Conservation (phyloP, 1,140 invertebrate genomes). For the Glossosoma conforme region DNA sequence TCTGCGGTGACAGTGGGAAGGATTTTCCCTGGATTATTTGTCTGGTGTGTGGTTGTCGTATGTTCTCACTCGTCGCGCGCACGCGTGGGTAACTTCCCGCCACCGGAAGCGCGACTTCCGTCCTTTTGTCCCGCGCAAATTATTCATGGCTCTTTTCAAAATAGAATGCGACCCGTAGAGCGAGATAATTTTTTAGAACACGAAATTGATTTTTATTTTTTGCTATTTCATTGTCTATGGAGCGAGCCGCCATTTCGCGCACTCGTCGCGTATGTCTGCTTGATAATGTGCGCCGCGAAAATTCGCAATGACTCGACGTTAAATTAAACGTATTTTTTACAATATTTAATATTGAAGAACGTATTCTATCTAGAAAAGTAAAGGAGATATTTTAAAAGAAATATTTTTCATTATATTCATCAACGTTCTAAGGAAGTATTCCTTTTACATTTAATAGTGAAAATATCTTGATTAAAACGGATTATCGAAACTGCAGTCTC, state of each 20-base stretch:
- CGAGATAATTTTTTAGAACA: slow-evolving; percentile 20
- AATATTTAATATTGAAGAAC: background rate
- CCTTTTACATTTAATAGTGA: too few relatives aligned
- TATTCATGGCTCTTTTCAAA: slow-evolving; percentile 30
- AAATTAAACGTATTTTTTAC: background rate
- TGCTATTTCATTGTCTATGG: slow-evolving; percentile 24
- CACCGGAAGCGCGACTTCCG: slow-evolving; percentile 27
- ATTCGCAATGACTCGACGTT: background rate
- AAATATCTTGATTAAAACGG: too few relatives aligned
- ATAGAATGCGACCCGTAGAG: slow-evolving; percentile 17
- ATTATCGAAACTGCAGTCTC: too few relatives aligned
- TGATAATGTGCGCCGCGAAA: background rate
- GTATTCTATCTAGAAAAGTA: background rate
- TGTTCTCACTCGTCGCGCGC: slow-evolving; percentile 4
- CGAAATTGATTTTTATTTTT: slow-evolving; percentile 24
- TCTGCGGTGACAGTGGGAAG: background rate
- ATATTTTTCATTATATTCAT: background rate
- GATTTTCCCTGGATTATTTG: background rate
- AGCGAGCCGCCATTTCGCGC: background rate
- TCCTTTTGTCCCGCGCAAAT: slow-evolving; percentile 26
- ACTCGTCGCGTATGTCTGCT: background rate
- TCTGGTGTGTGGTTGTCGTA: background rate
- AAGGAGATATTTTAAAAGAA: background rate
- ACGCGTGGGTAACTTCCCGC: slow-evolving; percentile 6
- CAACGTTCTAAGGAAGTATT: too few relatives aligned